Base-by-base conservation (phyloP, 1,140 invertebrate species). In the Leptinotarsa lineolata region DNA sequence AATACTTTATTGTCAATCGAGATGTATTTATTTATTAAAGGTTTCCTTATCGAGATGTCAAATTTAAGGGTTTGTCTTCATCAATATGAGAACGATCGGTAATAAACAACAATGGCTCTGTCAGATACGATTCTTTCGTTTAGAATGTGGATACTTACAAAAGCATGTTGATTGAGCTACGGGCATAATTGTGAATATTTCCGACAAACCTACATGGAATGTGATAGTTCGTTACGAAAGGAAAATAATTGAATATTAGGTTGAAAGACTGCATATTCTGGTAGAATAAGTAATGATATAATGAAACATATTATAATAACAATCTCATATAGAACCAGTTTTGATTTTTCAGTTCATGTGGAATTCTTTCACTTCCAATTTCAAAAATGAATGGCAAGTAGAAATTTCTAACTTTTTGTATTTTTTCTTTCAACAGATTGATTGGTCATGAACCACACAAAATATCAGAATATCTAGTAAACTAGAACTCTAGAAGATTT, bases 1-100 rank as follows among this genome's bases (percentile, higher is more conserved):
- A 76, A 76, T 76, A 73, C 68, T 76, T 76, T 76, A 76, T 76
- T 54, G 48, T 54, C 72, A 58, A 66, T 72, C 68, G 68, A 70
- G 72, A 65, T 58, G 63, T 59, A 69, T 69, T 69, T 30, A 69
- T 72, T 70, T 72, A 60, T 66, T 70, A 63, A 63, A 70, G 75
- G 72, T 70, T 76, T 61, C 73, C 71, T 76, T 12, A 48, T 64
- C 59, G 22, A 48, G 48, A 72, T 66, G 61, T 76, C 75, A 76
- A 76, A 76, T 73, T 76, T 76, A 76, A 69, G 68, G 46, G 68
- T 20, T 69, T 69, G 68, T 69, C 68, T 69, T 59, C 54, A 69
- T 69, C 68, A 69, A 69, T 69, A 60, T 60, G 46, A 59, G 68
- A 59, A 21, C 54, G 54, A 69, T 30, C 46, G 46, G 48, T 20